Base-by-base conservation (phyloP, 2,113 vertebrate genomes). In the Dicentrarchus labrax region DNA sequence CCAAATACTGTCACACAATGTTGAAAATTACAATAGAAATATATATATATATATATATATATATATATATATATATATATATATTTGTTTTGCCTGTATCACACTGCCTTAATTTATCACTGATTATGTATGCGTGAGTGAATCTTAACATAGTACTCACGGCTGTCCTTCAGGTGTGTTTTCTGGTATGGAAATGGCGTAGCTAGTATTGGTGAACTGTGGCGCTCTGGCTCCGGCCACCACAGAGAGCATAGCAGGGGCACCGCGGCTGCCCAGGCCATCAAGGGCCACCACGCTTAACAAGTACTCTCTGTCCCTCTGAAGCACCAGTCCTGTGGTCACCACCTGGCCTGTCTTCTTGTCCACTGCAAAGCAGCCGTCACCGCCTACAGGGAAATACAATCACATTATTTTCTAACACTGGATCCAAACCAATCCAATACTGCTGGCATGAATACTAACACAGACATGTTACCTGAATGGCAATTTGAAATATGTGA, bases 301-400 rank as follows among this genome's bases (percentile, higher is more conserved):
- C 60, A 96, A 89, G 86, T 97, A 97, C 74, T 97, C 96, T 74
- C 93, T 93, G 84, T 96, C 95, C 78, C 84, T 95, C 92, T 95
- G 89, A 72, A 97, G 87, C 16, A 95, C 93, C 83, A 96, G 92
- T 36, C 96, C 96, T 0, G 97, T 97, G 5, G 96, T 97, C 91
- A 93, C 93, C 90, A 97, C 94, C 87, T 95, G 96, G 56, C 97
- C 97, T 2, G 93, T 96, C 88, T 94, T 95, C 89, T 93, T 96
- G 93, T 97, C 96, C 74, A 97, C 96, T 15, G 94, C 90, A 84
- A 97, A 98, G 78, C 96, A 95, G 59, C 94, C 95, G 24, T 97
- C 96, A 13, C 97, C 96, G 24, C 97, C 97, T 98, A 50, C 41
- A 83, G 83, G 30, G 59, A 69, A 78, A 65, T 47, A 84, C 16